Base-by-base conservation (phyloP, 2,113 vertebrate species). In the Speoplatyrhinus poulsoni region DNA sequence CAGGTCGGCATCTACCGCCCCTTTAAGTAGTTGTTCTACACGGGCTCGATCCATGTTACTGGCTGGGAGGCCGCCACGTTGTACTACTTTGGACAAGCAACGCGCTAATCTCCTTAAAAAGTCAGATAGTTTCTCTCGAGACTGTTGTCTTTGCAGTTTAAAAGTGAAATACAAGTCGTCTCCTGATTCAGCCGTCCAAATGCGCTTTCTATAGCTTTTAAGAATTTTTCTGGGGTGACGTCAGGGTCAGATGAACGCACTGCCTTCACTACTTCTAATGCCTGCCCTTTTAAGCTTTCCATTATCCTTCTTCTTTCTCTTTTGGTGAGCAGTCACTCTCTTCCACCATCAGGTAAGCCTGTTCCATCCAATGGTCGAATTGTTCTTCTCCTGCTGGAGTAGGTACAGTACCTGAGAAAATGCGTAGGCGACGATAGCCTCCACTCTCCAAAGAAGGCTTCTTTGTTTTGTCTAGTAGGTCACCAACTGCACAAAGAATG, bases 301-400 rank as follows among this genome's bases (percentile, higher is more conserved):
- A 71, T 59, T 4, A 75, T 7, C 19, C 60, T 17, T 4, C 50
- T 16, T 13, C 63, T 58, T 80, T 75, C 54, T 67, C 72, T 32
- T 46, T 48, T 7, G 4, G 36, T 15, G 72, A 59, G 47, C 72
- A 71, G 8, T 75, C 72, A 64, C 60, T 32, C 46, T 76, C 69
- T 32, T 71, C 72, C 0, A 80, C 56, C 63, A 80, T 67, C 3
- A 80, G 19, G 3, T 46, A 19, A 3, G 68, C 63, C 19, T 72
- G 77, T 15, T 70, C 68, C 13, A 67, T 36, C 77, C 77, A 80
- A 16, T 63, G 50, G 0, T 68, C 77, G 11, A 76, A 65, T 1
- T 12, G 12, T 9, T 72, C 77, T 47, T 75, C 77, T 1, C 68
- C 58, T 4, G 58, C 67, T 12, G 72, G 77, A 12, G 54, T 71